phyloP scores from a whole-genome alignment of 2,888 invertebrate species.

The Drosophila phalerata region DNA sequence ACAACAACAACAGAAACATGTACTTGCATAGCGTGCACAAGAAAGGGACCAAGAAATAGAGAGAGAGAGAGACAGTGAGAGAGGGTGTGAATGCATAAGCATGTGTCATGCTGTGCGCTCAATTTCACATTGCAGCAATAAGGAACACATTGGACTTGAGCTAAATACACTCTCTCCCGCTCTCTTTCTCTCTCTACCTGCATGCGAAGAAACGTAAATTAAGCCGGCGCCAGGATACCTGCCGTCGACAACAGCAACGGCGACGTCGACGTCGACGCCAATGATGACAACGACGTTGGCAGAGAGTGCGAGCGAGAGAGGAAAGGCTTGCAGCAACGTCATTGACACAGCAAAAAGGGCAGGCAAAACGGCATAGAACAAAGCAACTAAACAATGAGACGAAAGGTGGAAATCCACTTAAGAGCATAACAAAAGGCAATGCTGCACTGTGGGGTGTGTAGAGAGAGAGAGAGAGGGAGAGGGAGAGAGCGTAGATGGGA shows the following conservation, averaged over 20 bases:
- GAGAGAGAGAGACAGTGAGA: constrained; percentile 22
- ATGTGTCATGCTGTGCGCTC: constrained; percentile 59
- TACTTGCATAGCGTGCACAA: constrained; percentile 7
- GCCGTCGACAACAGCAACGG: constrained; percentile 58
- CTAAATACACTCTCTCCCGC: constrained; percentile 44
- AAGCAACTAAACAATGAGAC: constrained; percentile 57
- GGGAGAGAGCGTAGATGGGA: constrained; percentile 2
- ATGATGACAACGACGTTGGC: constrained; percentile 24
- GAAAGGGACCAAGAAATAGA: constrained; percentile 18
- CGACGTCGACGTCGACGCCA: constrained; percentile 7
- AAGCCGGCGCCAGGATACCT: constrained; percentile 83
- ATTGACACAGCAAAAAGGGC: constrained; percentile 67
- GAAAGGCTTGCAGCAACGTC: constrained; percentile 76
- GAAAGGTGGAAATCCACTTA: constrained; percentile 80
- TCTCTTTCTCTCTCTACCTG: constrained; percentile 46
- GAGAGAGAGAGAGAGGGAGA: not conserved
- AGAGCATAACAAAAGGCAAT: constrained; percentile 53
- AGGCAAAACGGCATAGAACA: constrained; percentile 60
- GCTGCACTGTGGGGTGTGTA: constrained; percentile 43
- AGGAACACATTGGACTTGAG: constrained; percentile 70
- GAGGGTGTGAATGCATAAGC: constrained; percentile 37
- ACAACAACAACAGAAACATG: constrained; percentile 17
- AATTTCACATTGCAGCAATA: constrained; percentile 65
- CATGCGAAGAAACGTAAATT: constrained; percentile 67
- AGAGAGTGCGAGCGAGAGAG: constrained; percentile 52